phyloP scores from a whole-genome alignment of 2,888 invertebrate species.

The Eledone cirrhosa region DNA sequence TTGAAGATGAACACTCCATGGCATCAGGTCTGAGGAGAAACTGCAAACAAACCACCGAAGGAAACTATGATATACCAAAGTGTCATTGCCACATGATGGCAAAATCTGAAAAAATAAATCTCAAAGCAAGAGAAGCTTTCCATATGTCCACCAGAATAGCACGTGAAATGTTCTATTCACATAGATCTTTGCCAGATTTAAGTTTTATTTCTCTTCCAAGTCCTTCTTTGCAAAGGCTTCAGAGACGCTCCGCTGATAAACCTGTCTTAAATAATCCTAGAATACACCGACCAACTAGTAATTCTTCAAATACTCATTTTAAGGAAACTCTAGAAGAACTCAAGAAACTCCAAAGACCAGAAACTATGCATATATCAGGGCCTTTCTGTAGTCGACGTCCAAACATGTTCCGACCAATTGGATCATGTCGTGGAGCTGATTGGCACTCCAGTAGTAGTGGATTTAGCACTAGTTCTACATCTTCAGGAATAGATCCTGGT shows the following conservation, averaged over 20 bases:
- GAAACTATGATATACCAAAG: not conserved
- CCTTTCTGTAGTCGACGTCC: constrained; percentile 25
- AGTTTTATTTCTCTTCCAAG: constrained; percentile 43
- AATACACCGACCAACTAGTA: not conserved
- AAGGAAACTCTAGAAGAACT: constrained; percentile 24
- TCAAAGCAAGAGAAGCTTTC: constrained; percentile 5
- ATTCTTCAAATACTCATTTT: not conserved
- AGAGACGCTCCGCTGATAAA: not conserved
- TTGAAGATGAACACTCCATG: constrained; percentile 37
- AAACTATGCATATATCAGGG: constrained; percentile 26
- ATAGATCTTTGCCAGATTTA: constrained; percentile 56
- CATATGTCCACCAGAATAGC: constrained; percentile 7
- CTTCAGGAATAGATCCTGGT: constrained; percentile 52
- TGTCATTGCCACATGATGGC: constrained; percentile 18
- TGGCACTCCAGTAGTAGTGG: constrained; percentile 53
- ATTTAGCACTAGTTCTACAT: constrained; percentile 51
- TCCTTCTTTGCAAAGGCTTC: not conserved
- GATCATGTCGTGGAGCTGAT: constrained; percentile 32
- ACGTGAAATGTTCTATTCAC: constrained; percentile 45
- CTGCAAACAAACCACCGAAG: not conserved
- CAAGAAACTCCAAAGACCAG: constrained; percentile 22
- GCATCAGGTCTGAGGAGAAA: constrained; percentile 26
- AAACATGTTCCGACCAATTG: constrained; percentile 24
- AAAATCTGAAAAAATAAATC: not conserved
- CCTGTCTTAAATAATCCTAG: constrained; percentile 6